Base-by-base conservation (phyloP, 2,888 invertebrate genomes). In the Cryptocephalus moraei region DNA sequence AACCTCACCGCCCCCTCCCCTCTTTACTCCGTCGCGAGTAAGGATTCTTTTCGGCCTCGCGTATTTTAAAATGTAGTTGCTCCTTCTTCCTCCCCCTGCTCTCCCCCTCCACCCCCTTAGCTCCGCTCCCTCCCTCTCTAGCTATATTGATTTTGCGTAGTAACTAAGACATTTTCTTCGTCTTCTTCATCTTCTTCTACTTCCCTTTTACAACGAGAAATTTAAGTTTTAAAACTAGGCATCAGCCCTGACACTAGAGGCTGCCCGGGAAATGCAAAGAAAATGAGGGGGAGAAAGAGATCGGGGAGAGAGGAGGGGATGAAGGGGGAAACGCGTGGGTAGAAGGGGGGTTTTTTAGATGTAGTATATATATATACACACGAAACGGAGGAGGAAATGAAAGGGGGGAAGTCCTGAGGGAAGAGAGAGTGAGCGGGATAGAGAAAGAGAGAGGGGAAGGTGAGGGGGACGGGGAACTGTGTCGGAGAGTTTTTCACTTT, bases 161-260 rank as follows among this genome's bases (percentile, higher is more conserved):
- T 69, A 70, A 70, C 70, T 69, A 70, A 69, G 70, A 70, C 65
- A 66, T 67, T 36, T 36, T 68, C 66, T 67, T 22, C 22, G 22
- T 22, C 22, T 22, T 22, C 22, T 22, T 22, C 22, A 22, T 22
- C 22, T 67, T 64, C 67, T 64, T 66, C 40, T 40, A 31, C 40
- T 40, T 32, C 32, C 42, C 32, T 22, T 22, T 22, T 32, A 42
- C 32, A 42, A 32, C 31, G 66, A 65, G 58, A 70, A 69, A 67
- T 69, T 68, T 68, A 70, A 70, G 69, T 70, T 70, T 70, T 69
- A 68, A 70, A 69, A 70, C 70, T 70, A 69, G 69, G 70, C 67
- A 64, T 61, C 62, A 42, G 36, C n/a, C 11, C 61, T 58, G 55
- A 49, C 54, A 54, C 54, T 59, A 59, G 22, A 22, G 22, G 52